phyloP scores from a whole-genome alignment of 2,797 vertebrate species.

The Eutrigla gurnardus region DNA sequence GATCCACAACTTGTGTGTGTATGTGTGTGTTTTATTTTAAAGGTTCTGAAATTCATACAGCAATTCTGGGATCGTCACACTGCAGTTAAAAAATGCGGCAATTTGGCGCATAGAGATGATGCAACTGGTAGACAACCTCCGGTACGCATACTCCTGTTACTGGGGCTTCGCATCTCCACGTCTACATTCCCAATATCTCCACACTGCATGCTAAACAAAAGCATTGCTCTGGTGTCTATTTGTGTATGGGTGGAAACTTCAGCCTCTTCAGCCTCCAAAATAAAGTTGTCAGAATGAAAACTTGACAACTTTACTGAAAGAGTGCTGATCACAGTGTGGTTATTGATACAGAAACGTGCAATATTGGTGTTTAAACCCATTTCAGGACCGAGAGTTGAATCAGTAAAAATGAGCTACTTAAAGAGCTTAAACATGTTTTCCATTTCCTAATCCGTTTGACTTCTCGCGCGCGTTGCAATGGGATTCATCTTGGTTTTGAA shows the following conservation, averaged over 20 bases:
- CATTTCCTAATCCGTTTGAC: conserved; percentile 22
- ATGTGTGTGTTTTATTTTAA: conserved; percentile 13
- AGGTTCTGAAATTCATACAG: conserved; percentile 68
- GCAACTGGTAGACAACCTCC: conserved; percentile 84
- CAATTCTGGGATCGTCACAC: conserved; percentile 75
- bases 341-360: conserved; percentile 28
- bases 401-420: conserved; percentile 25
- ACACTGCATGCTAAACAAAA: conserved; percentile 36
- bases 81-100: conserved; percentile 87
- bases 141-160: conserved; percentile 69
- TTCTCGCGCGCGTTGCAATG: conserved; percentile 17
- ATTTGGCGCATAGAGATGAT: conserved; percentile 84
- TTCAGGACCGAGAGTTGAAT: conserved; percentile 17
- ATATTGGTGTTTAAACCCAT: conserved; percentile 17
- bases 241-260: neutral
- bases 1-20: conserved; percentile 23
- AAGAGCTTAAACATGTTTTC: conserved; percentile 41
- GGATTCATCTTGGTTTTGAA: conserved; percentile 45
- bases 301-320: conserved; percentile 13
- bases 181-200: conserved; percentile 41
- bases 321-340: conserved; percentile 27
- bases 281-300: conserved; percentile 37
- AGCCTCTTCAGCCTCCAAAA: conserved; percentile 32
- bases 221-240: conserved; percentile 15
- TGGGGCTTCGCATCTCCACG: conserved; percentile 55